phyloP scores from a whole-genome alignment of 2,888 invertebrate species.

The Sarcophaga subvicina region DNA sequence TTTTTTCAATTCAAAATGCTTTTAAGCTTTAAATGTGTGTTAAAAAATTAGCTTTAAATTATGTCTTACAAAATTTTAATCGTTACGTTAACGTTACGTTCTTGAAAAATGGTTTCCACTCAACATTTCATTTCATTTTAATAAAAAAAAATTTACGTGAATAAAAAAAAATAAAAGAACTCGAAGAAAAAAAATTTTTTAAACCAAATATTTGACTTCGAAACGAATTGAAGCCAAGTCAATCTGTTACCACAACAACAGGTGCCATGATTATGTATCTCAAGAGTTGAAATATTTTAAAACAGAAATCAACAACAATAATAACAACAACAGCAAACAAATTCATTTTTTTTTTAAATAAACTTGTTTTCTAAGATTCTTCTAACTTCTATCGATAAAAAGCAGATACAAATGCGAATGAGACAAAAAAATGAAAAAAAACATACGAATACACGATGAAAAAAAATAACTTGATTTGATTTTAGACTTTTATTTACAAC shows the following conservation, averaged over 20 bases:
- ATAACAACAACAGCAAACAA: slow-evolving; percentile 14
- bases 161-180: neutral
- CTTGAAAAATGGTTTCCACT: neutral
- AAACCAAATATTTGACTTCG: neutral
- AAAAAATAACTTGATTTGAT: slow-evolving; percentile 61
- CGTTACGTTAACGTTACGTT: neutral
- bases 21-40: too few relatives aligned
- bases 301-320: slow-evolving; percentile 37
- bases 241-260: slow-evolving; percentile 6
- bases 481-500: slow-evolving; percentile 43
- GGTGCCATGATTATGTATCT: slow-evolving; percentile 58
- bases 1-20: too few relatives aligned
- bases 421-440: slow-evolving; percentile 12
- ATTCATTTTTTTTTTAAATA: slow-evolving; percentile 34
- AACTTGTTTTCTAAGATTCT: slow-evolving; percentile 63
- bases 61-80: neutral
- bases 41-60: too few relatives aligned
- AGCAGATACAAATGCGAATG: slow-evolving; percentile 27
- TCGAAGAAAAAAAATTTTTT: neutral
- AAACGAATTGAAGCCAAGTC: slow-evolving; percentile 12
- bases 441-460: neutral
- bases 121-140: neutral
- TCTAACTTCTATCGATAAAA: slow-evolving; percentile 41
- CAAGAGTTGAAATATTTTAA: slow-evolving; percentile 36
- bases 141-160: neutral